Conservation (phyloP, 2,797 vertebrate species). For the Manis javanica region DNA sequence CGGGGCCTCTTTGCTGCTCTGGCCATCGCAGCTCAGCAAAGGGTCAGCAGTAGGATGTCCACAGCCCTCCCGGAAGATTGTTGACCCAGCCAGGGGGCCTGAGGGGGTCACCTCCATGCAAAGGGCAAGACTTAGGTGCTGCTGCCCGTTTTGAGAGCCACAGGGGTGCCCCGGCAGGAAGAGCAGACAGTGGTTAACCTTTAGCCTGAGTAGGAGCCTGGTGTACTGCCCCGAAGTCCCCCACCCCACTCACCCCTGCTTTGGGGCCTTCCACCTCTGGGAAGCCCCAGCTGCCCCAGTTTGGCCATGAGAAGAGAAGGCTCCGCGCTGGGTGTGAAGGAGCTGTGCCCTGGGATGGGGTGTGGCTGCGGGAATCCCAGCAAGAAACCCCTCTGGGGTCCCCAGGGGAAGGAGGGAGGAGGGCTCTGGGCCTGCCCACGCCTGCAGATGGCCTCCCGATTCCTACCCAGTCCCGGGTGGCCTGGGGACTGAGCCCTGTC, state of each 20-base stretch:
- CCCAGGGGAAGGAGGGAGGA: background rate
- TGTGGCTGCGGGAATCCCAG: constrained; percentile 41
- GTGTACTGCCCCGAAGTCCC: background rate
- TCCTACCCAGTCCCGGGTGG: background rate
- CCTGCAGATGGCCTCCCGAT: background rate
- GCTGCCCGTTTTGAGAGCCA: background rate
- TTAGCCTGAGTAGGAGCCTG: background rate
- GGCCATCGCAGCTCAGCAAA: background rate
- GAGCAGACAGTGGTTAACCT: background rate
- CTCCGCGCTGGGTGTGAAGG: background rate
- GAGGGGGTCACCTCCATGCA: too few relatives aligned
- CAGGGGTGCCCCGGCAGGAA: background rate
- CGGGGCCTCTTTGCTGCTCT: background rate
- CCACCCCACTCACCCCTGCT: background rate
- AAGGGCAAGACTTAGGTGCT: background rate
- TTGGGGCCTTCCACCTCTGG: background rate
- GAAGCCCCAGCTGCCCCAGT: background rate
- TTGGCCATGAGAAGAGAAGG: constrained; percentile 26
- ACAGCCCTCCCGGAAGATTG: accelerated
- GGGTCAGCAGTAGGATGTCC: too few relatives aligned
- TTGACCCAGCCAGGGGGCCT: accelerated
- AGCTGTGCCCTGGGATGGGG: background rate
- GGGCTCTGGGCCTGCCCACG: background rate
- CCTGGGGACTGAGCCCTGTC: background rate
- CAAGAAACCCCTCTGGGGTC: background rate